Evolutionary conservation across 2,888 invertebrate genomes (phyloP), one percentile per base, ranked within the genome.

Genomic region (Glaucopsyche alexis): DNA sequence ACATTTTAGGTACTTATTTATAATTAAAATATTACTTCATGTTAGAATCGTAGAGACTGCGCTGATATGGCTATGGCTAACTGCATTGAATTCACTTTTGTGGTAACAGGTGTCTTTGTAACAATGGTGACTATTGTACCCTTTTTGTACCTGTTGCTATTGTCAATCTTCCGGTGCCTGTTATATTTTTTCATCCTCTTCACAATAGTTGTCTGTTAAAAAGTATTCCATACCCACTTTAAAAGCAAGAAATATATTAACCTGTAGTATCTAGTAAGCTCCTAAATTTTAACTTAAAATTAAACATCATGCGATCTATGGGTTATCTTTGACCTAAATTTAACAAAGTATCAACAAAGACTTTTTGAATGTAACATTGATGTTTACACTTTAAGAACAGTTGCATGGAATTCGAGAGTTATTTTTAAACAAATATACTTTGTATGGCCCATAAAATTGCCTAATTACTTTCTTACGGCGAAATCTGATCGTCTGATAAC

Each of bases 401-500:
- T 60, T 47, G 11, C 47, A 1, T 47, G 47, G 13, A 29, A 60
- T 60, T 38, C 11, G 16, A 19, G 45, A 11, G 42, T 40, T 65
- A 16, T 67, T 67, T 42, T 42, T 42, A 40, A 66, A 45, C 42
- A 67, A 9, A 42, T 45, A 67, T 29, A 67, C 42, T 45, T 42
- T 67, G 42, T 45, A 45, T 42, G 42, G 16, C 67, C 42, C 67
- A 66, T 42, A 67, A 67, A 67, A 67, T 16, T 11, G 45, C 19
- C 42, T 74, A 72, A 74, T 74, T 71, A 45, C 65, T 16, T 71
- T 60, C 73, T 38, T 50, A 71, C 14, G 70, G 74, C 70, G 72
- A 74, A 74, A 74, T 72, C 72, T 71, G 55, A 72, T 65, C 70
- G 47, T 70, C 70, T 45, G 67, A 67, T 67, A 67, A 67, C 67